Evolutionary conservation across 1,140 invertebrate species (phyloP), one percentile per base, ranked within the genome.

Genomic region (Brachionus paranguensis): DNA sequence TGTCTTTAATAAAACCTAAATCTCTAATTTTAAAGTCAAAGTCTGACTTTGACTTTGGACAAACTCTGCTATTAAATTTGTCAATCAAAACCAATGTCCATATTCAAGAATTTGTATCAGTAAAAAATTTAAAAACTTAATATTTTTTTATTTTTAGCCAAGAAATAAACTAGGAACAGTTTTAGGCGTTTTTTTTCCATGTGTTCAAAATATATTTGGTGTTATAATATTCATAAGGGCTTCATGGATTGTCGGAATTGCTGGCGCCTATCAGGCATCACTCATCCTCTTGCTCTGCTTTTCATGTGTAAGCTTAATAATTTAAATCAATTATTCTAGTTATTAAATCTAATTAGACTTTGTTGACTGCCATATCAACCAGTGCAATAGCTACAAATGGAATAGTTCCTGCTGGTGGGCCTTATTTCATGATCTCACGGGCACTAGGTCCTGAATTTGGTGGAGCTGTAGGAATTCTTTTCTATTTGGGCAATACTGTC

Each of bases 361-460:
- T 98, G 93, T 90, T 98, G 74, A 99, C 97, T 33, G 95, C 96
- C 37, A 98, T 99, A 87, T 99, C 97, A 24, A 96, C 99, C 94
- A 97, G 95, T 87, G 97, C 97, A 50, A 99, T 99, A 86, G 97
- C 97, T 60, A 99, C 97, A 3, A 99, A 99, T 90, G 97, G 97
- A 24, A 96, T 98, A 76, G 97, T 99, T 33, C 96, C 97, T 20
- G 97, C 94, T 1, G 97, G 97, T 74, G 97, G 97, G 12, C 97
- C 96, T 64, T 99, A 99, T 90, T 99, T 99, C 89, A 98, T 99
- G 96, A 99, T 99, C 91, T 97, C 96, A 7, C 91, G 97, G 87
- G 95, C 97, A 83, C 92, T 99, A 78, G 97, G 97, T 7, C 97
- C 97, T 0, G 97, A 99, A 90, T 98, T 98, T 89, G 97, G 97